Base-by-base conservation (phyloP, 2,113 vertebrate genomes). In the Nothocercus nigrocapillus region DNA sequence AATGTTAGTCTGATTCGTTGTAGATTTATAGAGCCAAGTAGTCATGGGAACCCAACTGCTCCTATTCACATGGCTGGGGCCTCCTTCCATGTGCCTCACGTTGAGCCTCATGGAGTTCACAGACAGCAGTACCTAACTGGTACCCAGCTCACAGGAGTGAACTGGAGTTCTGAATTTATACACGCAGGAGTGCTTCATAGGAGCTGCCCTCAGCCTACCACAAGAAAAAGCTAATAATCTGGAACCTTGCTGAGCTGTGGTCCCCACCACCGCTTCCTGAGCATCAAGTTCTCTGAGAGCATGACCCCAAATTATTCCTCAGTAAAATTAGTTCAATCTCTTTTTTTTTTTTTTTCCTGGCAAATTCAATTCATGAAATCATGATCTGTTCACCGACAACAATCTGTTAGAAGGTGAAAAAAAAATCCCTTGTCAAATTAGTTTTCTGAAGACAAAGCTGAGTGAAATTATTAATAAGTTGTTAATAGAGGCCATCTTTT, bases 401-500 rank as follows among this genome's bases (percentile, higher is more conserved):
- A 56, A 78, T 86, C n/a, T 22, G 74, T 64, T 93, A 94, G 82
- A 88, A 95, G 93, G 58, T 87, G 53, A 78, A 7, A 75, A 44
- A 3, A 18, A 36, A 44, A 44, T 7, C 9, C 47, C 61, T 51
- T 80, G 67, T 63, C 78, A 94, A 93, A 95, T 89, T 76, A 49
- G 44, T 85, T 95, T 95, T 89, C 85, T 88, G 89, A 96, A 88
- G 76, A 84, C 38, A 77, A 21, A 68, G 32, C 40, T 82, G 54
- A 90, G 16, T 82, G 53, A 94, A 92, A 94, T 89, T 87, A 91
- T 77, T 95, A 95, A 44, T 67, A 92, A 93, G 36, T 80, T 96
- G 93, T 82, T 94, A 96, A 90, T 80, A 85, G 67, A 94, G 78
- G 87, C 54, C 59, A 91, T 87, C 40, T 49, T 79, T 78, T 89